Evolutionary conservation across 2,797 vertebrate genomes (phyloP).

Genomic region (Muscicapa comitata): DNA sequence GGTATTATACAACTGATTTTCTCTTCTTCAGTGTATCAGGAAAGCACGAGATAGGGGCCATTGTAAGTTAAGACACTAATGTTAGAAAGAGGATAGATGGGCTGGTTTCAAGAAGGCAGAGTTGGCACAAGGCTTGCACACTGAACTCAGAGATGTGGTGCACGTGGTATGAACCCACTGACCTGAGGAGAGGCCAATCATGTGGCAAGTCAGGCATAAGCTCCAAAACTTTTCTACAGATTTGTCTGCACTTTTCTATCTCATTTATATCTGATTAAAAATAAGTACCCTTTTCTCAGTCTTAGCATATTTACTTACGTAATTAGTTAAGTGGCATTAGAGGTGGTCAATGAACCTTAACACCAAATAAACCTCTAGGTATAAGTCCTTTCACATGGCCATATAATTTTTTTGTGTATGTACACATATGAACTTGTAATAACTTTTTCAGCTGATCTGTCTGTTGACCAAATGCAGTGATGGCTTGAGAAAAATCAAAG

Average conservation of each 20-base stretch:
- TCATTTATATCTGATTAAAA: not conserved
- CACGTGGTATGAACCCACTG: constrained; percentile 66
- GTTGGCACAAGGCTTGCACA: constrained; percentile 56
- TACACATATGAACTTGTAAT: not conserved
- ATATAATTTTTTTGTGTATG: not conserved
- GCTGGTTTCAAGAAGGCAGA: constrained; percentile 62
- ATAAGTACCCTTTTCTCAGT: not conserved
- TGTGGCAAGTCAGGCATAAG: not conserved
- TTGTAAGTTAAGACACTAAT: constrained; percentile 50
- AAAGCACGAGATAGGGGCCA: constrained; percentile 61
- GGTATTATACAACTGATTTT: constrained; percentile 61
- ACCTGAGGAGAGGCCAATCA: constrained; percentile 23
- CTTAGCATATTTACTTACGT: not conserved
- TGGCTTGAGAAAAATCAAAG: not conserved
- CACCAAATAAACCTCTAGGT: not conserved
- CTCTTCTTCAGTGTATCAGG: constrained; percentile 58
- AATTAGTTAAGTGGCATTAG: not conserved
- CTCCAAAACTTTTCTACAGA: not conserved
- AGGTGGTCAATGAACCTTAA: not conserved
- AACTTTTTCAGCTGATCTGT: not conserved
- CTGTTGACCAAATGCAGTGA: not conserved
- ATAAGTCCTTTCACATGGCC: not conserved
- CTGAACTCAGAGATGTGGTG: constrained; percentile 68
- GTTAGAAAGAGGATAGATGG: constrained; percentile 65
- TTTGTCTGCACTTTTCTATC: not conserved